Base-by-base conservation (phyloP, 2,113 vertebrate genomes). In the Chionis minor region DNA sequence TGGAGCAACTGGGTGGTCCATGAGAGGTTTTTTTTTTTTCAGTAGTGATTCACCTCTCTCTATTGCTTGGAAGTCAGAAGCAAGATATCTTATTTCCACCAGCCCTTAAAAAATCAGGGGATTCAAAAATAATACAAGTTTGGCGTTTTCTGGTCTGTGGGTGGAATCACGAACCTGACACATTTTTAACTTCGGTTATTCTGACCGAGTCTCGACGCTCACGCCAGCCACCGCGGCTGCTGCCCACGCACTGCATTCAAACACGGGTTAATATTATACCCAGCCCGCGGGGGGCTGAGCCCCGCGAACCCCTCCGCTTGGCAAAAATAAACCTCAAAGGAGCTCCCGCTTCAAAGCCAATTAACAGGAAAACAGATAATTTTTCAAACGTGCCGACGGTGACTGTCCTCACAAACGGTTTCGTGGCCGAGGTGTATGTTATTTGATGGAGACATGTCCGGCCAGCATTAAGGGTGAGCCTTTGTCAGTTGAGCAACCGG, bases 1-100 rank as follows among this genome's bases (percentile, higher is more conserved):
- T 2, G 23, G 74, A 96, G 72, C 8, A 4, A n/a, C 95, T 97
- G 97, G 96, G 97, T 97, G 97, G 97, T 97, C 93, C 81, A 28
- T 0, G 17, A 72, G 86, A 91, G 63, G 2, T n/a, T 30, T 78
- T n/a, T 63, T 44, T 27, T 66, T 86, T 87, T 63, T 54, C 26
- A 63, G 96, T 38, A 88, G 83, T 88, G 96, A 97, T 96, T 94
- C 96, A 86, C 96, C 86, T 96, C 94, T 27, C 66, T 70, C 96
- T 96, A 92, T 54, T 94, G 84, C 96, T 82, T 95, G 91, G 85
- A 96, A 96, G 92, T 62, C 94, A 95, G 89, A 69, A 94, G 92
- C 49, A 15, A 84, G 83, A 90, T 72, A 84, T 96, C 93, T 90
- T 40, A 63, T 97, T 97, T 94, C 96, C 94, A 95, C 77, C 95